Evolutionary conservation across 2,888 invertebrate genomes (phyloP), one percentile per base, ranked within the genome.

Genomic region (Plebejus argus): DNA sequence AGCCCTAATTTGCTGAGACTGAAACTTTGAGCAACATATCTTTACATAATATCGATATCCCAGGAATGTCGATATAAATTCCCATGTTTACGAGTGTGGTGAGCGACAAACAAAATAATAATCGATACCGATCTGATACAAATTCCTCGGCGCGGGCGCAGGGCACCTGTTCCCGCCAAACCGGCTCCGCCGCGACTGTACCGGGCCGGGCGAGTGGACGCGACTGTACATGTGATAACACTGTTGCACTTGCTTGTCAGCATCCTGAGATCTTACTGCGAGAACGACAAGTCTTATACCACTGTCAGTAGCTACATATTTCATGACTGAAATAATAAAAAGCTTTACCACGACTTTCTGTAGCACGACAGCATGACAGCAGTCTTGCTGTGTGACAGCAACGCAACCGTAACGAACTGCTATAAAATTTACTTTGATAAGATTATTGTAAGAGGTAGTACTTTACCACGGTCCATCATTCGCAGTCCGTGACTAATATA

Each of bases 121-220:
- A 71, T 72, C 72, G 72, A 72, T 72, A 39, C 23, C 20, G 45
- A 72, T 72, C 72, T 72, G 72, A 72, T 72, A 72, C 72, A 45
- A 72, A 72, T 72, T 72, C 72, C 72, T 23, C 10, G 45, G 45
- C 39, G 45, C 45, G 45, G 39, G 72, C 72, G 72, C 72, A 72
- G 28, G 23, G 66, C 72, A 72, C 72, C 72, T 72, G 72, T 45
- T 72, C 39, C 35, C 39, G 39, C 35, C 71, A 71, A 71, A 39
- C 71, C 66, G 66, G 66, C 66, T 66, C 33, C 28, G 12, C 61
- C 18, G 18, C 28, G 66, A 66, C 66, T 66, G 66, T 66, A 66
- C 66, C 66, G 28, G 66, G 28, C 28, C 28, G 15, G 5, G 28
- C 20, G 5, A 23, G 20, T 20, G 66, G 5, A 10, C 28, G 28